Percentiles rank a stretch among this genome's conserved stretches.
phyloP scores from a whole-genome alignment of 2,113 vertebrate species.

The Crotalus horridus region DNA sequence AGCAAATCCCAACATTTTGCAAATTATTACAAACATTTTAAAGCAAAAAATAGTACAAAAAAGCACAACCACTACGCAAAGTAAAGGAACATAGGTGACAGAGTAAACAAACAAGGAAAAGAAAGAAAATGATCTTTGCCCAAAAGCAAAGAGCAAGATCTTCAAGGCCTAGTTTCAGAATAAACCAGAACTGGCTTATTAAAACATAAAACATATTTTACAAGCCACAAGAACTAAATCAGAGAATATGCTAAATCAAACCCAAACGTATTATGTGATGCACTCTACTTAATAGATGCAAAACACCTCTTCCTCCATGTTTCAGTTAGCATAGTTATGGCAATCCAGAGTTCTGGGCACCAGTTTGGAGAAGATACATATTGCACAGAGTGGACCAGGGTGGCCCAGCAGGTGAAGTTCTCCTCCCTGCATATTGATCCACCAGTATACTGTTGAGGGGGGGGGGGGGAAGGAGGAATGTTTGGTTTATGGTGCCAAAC shows the following conservation, averaged over 20 bases:
- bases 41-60: not conserved
- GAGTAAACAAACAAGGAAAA: not conserved
- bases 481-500: constrained; percentile 31
- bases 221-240: not conserved
- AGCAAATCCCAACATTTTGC: not conserved
- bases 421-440: not conserved
- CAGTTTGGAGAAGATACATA: not conserved
- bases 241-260: not conserved
- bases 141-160: not conserved
- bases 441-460: not conserved
- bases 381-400: not conserved
- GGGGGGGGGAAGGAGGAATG: too few relatives aligned
- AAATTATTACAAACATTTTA: not conserved
- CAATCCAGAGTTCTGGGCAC: not conserved
- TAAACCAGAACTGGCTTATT: not conserved
- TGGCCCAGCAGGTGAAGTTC: not conserved
- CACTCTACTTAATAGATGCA: not conserved
- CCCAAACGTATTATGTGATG: not conserved
- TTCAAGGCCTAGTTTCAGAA: not conserved
- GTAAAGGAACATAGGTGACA: not conserved
- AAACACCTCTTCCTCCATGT: not conserved
- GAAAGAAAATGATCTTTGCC: not conserved
- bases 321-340: not conserved
- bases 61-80: not conserved
- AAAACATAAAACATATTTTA: not conserved